Conservation (phyloP, 2,113 vertebrate genomes). For the Alectura lathami region DNA sequence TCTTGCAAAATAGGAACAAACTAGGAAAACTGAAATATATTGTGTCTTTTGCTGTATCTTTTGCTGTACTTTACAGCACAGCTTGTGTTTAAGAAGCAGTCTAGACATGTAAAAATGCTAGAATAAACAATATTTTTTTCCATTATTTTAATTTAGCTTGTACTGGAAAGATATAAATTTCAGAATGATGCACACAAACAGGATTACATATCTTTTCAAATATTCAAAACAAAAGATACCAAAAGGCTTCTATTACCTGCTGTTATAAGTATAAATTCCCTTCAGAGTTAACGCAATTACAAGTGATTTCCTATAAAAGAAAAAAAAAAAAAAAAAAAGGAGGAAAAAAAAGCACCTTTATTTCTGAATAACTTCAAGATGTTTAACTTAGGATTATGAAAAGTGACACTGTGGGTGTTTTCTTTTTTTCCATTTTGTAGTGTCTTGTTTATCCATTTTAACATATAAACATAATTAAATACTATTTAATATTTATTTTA, state of each 20-base stretch:
- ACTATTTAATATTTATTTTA: slow-evolving; percentile 14
- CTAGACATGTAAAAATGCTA: slow-evolving; percentile 68
- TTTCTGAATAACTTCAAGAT: neutral
- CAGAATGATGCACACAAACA: slow-evolving; percentile 28
- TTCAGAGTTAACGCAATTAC: slow-evolving; percentile 53
- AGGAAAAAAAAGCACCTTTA: neutral
- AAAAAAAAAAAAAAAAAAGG: neutral
- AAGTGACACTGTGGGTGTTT: neutral
- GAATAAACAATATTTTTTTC: slow-evolving; percentile 71
- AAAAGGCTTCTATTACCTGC: slow-evolving; percentile 47
- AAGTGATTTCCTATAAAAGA: slow-evolving; percentile 45
- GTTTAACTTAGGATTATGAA: neutral
- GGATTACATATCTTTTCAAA: slow-evolving; percentile 45
- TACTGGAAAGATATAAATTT: slow-evolving; percentile 63
- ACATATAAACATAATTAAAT: neutral
- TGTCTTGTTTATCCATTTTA: neutral
- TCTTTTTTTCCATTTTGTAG: neutral
- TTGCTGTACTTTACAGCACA: slow-evolving; percentile 64
- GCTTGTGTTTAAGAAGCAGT: slow-evolving; percentile 55
- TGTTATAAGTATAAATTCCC: slow-evolving; percentile 46
- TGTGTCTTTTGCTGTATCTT: slow-evolving; percentile 55
- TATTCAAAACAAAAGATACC: slow-evolving; percentile 54
- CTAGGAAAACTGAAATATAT: slow-evolving; percentile 67
- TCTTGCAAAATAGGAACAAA: slow-evolving; percentile 67
- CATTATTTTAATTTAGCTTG: slow-evolving; percentile 66